Evolutionary conservation across 2,888 invertebrate genomes (phyloP).

Genomic region (Callinectes sapidus): DNA sequence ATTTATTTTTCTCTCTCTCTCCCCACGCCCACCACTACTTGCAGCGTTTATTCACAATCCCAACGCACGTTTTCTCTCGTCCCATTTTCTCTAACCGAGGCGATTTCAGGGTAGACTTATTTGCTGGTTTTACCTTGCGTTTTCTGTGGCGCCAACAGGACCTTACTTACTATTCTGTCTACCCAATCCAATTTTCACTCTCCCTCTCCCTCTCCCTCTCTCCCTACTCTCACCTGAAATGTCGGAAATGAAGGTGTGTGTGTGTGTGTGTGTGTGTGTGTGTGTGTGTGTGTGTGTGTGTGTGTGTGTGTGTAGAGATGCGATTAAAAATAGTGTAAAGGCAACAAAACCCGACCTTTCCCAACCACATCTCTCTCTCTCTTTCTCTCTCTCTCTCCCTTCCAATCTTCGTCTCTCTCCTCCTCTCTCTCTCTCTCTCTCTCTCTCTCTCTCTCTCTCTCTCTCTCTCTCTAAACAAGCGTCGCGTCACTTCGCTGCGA

Average conservation of each 20-base stretch:
- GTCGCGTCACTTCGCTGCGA: background rate
- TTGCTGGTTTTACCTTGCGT: background rate
- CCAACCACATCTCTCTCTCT: background rate
- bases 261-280: constrained; percentile 30
- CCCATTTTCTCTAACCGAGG: background rate
- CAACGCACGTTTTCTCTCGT: background rate
- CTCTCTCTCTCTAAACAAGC: background rate
- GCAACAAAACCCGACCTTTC: background rate
- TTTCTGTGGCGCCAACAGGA: background rate
- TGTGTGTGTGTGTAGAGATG: background rate
- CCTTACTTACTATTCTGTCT: background rate
- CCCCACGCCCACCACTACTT: background rate
- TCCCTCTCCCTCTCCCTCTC: background rate
- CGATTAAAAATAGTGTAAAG: background rate
- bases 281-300: constrained; percentile 34
- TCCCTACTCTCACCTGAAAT: background rate
- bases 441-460: too few species aligned
- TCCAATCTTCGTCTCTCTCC: background rate
- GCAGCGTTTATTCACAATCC: background rate
- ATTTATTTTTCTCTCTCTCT: too few species aligned
- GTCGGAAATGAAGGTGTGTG: background rate
- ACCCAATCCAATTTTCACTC: background rate
- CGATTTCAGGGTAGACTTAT: background rate
- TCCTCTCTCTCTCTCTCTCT: constrained; percentile 31
- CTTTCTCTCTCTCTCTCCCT: constrained; percentile 39